phyloP scores from a whole-genome alignment of 2,797 vertebrate genomes.

The Sebastes miniatus region DNA sequence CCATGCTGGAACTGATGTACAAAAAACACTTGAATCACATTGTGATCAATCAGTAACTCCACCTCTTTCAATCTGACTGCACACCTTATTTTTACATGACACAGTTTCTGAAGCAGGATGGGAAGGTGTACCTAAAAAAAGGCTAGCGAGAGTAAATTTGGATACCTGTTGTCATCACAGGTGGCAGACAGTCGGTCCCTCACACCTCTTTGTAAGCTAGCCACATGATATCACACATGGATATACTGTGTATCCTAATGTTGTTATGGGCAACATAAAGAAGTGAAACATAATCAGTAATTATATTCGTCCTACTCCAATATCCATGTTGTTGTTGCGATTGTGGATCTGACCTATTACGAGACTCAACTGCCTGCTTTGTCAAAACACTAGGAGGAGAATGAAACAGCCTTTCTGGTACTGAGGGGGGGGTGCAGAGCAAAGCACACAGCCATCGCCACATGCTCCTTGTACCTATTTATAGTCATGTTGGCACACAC shows the following conservation, averaged over 20 bases:
- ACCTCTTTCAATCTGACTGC: neutral
- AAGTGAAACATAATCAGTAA: neutral
- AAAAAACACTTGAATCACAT: neutral
- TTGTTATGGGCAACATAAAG: slow-evolving; percentile 14
- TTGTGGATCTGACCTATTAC: neutral
- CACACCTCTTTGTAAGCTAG: slow-evolving; percentile 32
- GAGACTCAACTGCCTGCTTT: neutral
- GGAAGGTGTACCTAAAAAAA: slow-evolving; percentile 25
- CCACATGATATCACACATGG: slow-evolving; percentile 15
- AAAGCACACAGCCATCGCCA: slow-evolving; percentile 38
- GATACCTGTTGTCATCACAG: slow-evolving; percentile 44
- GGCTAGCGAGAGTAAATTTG: slow-evolving; percentile 22
- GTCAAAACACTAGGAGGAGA: slow-evolving; percentile 17
- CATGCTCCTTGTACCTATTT: slow-evolving; percentile 59
- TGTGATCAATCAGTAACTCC: neutral
- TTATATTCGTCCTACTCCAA: neutral
- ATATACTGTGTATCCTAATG: neutral
- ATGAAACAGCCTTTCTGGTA: slow-evolving; percentile 24
- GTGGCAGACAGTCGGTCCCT: slow-evolving; percentile 38
- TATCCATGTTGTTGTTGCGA: neutral
- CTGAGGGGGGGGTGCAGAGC: slow-evolving; percentile 7
- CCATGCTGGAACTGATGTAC: neutral
- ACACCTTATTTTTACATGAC: slow-evolving; percentile 40
- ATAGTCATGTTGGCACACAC: slow-evolving; percentile 47
- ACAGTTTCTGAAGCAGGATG: slow-evolving; percentile 20